Base-by-base conservation (phyloP, 1,140 invertebrate genomes). In the Ips typographus region DNA sequence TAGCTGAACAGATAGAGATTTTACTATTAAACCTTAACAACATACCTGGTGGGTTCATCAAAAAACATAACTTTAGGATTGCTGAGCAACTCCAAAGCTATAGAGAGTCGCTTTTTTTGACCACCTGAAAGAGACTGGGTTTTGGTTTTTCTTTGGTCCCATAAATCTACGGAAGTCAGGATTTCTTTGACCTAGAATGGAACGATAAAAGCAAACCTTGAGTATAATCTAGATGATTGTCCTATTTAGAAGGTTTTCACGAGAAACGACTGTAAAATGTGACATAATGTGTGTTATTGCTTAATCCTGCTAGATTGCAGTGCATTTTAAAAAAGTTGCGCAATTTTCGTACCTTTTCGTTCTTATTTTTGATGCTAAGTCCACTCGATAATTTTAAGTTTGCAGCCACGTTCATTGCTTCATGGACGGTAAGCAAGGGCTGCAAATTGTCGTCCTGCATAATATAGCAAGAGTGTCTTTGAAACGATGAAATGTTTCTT, bases 371-470 rank as follows among this genome's bases (percentile, higher is more conserved):
- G n/a, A 80, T 71, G 1, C 80, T 76, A 47, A 86, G 80, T 65
- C 84, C 82, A 71, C 87, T 84, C n/a, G 85, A 85, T 51, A 95
- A 83, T 80, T 95, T 95, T 2, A 96, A 86, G 73, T 93, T 88
- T 0, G 92, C 91, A 1, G 93, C 92, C 40, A 93, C 85, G 67
- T 85, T 85, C 90, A 96, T 93, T 4, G 90, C 85, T 80, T 96
- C 94, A 41, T 88, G 82, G 0, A 94, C 91, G 1, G 91, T 93
- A n/a, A 96, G 85, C 71, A 93, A 84, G 1, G 90, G 86, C 53
- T 93, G 87, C 36, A 95, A 83, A 78, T 92, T 87, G 78, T 95
- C 93, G 70, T 95, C 87, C 80, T 96, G 94, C 86, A 94, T 94
- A 72, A 95, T 95, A 80, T 95, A 95, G 53, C 90, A 90, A 0